Evolutionary conservation across 2,797 vertebrate genomes (phyloP), one percentile per base, ranked within the genome.

Genomic region (Heteromormyrus szaboi): DNA sequence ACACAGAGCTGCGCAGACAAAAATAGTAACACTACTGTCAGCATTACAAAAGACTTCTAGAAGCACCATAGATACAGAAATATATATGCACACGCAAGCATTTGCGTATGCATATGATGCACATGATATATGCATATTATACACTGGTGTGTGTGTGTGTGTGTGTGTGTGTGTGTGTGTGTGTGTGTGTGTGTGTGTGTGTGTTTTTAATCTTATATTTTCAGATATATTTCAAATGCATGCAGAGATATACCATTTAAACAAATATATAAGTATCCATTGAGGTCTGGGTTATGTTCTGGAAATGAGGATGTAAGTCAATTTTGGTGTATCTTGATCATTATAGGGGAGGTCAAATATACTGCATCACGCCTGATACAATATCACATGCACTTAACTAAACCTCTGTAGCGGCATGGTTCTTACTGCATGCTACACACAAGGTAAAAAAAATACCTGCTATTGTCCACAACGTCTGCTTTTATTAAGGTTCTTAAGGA

Each of bases 1-100:
- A 88, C 59, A n/a, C 72, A 33, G 54, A 89, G 79, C 85, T 72
- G 65, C 79, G 59, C 88, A 88, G 68, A 59, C 83, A 87, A 44
- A 88, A 7, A 37, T 50, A 41, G 87, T 90, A 88, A 89, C 90
- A 90, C 91, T 84, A 85, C 90, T 89, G 91, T 93, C 93, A 93
- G 93, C 92, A 92, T 93, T 93, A 93, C 65, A 87, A 85, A 48
- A 89, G 76, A 88, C 89, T 91, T 91, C 88, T 88, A 88, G 89
- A 91, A 88, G 90, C 85, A 91, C 87, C 90, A 93, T 93, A 92
- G 93, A 95, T 94, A 94, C 93, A 92, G 91, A 94, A 93, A 92
- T 92, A 91, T 90, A 91, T 68, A 91, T 92, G 90, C 93, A 41
- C 5, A 44, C 41, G 1, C 72, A 79, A 44, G 41, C 33, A 79